phyloP scores from a whole-genome alignment of 2,113 vertebrate genomes.

The Podarcis cretensis region DNA sequence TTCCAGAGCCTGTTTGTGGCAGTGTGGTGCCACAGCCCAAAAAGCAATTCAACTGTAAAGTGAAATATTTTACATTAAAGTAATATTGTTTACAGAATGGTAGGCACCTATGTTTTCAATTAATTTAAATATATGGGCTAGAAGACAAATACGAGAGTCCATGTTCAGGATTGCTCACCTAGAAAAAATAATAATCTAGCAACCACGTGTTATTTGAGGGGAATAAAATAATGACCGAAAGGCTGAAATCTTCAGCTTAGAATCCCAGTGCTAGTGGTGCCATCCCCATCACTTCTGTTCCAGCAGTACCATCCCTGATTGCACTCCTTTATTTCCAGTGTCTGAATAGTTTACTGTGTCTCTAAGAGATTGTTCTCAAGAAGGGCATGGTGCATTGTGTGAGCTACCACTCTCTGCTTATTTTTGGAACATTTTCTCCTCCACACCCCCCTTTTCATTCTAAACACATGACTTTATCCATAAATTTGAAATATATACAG shows the following conservation, averaged over 20 bases:
- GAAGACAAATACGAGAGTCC: no score
- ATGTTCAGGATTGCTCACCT: no score
- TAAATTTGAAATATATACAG: neutral
- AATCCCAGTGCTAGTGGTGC: neutral
- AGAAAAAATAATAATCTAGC: neutral
- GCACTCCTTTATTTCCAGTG: neutral
- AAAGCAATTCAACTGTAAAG: no score
- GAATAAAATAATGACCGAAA: neutral
- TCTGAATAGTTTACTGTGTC: neutral
- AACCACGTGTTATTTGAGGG: neutral
- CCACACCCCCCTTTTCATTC: neutral
- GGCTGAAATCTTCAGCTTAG: neutral
- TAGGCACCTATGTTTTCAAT: no score
- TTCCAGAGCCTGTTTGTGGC: no score
- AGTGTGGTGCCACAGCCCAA: no score
- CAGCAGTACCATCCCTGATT: neutral
- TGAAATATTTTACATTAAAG: no score
- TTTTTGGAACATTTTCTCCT: neutral
- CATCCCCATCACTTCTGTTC: neutral
- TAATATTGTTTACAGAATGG: no score
- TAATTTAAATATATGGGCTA: no score
- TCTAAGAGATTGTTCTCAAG: neutral
- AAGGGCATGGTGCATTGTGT: neutral
- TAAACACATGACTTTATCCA: conserved; percentile 5
- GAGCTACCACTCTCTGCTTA: neutral